Evolutionary conservation across 2,797 vertebrate species (phyloP).

Genomic region (Phrynocephalus guinanensis): DNA sequence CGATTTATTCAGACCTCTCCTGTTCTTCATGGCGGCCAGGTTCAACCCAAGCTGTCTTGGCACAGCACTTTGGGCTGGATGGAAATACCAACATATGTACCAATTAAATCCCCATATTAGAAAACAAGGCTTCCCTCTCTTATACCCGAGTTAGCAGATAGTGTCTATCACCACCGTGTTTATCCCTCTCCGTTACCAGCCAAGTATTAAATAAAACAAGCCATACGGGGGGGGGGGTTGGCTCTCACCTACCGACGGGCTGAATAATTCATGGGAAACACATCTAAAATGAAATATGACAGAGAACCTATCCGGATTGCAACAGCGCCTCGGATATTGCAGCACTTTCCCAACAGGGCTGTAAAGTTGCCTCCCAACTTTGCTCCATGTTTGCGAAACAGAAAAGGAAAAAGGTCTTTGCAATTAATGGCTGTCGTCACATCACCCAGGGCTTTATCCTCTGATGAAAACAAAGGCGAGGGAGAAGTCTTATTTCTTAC

Average conservation of each 20-base stretch:
- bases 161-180: fast-evolving
- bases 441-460: slow-evolving; percentile 55
- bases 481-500: too few species aligned
- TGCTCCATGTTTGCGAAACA: slow-evolving; percentile 60
- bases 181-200: slow-evolving; percentile 16
- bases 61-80: not conserved
- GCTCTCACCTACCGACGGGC: slow-evolving; percentile 36
- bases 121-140: fast-evolving
- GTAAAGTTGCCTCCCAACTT: slow-evolving; percentile 53
- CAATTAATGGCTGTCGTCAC: slow-evolving; percentile 66
- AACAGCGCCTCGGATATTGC: slow-evolving; percentile 38
- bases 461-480: slow-evolving; percentile 38
- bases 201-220: slow-evolving; percentile 11
- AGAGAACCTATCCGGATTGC: not conserved
- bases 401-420: slow-evolving; percentile 38
- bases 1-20: not conserved
- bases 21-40: not conserved
- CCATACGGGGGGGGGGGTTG: not conserved
- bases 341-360: slow-evolving; percentile 59
- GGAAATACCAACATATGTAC: not conserved
- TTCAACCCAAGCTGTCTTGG: not conserved
- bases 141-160: not conserved
- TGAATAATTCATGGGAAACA: slow-evolving; percentile 42
- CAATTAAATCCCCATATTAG: not conserved
- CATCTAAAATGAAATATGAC: slow-evolving; percentile 47